These are phyloP conservation scores for Gobionotothen gibberifrons DNA, from an alignment of 2,797 vertebrate genomes.

Conservation along the genomic window DNA sequence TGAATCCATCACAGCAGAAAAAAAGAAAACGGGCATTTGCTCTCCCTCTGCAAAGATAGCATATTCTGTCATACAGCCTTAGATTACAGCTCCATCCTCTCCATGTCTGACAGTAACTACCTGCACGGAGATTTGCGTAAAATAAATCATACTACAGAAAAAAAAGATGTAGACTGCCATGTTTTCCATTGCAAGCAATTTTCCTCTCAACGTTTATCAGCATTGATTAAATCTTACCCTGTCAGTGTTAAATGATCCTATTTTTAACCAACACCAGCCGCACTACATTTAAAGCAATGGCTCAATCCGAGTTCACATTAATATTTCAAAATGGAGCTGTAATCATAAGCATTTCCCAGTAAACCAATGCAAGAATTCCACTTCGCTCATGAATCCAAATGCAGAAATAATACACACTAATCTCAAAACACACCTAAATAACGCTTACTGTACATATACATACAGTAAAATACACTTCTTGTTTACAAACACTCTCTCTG, in stretches of 20 bases:
- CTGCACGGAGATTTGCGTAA: background rate
- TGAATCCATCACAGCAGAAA: slow-evolving; percentile 39
- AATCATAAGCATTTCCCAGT: slow-evolving; percentile 12
- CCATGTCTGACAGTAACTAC: slow-evolving; percentile 5
- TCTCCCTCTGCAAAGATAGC: slow-evolving; percentile 3
- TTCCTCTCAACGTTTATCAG: background rate
- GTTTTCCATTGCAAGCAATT: background rate
- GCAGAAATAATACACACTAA: slow-evolving; percentile 46
- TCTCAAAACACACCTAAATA: slow-evolving; percentile 46
- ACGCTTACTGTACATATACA: slow-evolving; percentile 61
- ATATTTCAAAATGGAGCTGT: slow-evolving; percentile 42
- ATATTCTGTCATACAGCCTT: slow-evolving; percentile 31
- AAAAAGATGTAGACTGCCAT: background rate
- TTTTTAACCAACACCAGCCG: slow-evolving; percentile 8
- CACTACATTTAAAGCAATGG: slow-evolving; percentile 9
- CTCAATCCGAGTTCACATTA: background rate
- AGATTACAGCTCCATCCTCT: slow-evolving; percentile 52
- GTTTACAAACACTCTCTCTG: slow-evolving; percentile 45
- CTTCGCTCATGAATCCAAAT: slow-evolving; percentile 40
- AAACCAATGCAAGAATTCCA: slow-evolving; percentile 25
- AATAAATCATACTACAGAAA: slow-evolving; percentile 19
- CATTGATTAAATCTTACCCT: slow-evolving; percentile 26
- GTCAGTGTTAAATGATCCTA: background rate
- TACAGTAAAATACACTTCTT: slow-evolving; percentile 64
- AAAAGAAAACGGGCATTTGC: slow-evolving; percentile 29